phyloP scores from a whole-genome alignment of 2,888 invertebrate species.

The Diogma glabrata region DNA sequence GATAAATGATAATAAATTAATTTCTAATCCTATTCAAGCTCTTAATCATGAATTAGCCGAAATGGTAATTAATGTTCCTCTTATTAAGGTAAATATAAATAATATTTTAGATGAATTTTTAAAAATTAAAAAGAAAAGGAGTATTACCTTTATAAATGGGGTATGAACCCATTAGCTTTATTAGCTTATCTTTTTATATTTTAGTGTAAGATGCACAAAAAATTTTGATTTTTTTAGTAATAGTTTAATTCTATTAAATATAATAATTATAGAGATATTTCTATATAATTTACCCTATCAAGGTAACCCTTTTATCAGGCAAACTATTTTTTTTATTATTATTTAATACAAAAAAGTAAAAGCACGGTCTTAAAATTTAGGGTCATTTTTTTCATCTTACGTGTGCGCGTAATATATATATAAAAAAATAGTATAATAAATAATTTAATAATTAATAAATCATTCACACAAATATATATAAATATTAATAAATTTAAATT shows the following conservation, averaged over 20 bases:
- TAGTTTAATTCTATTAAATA: not conserved
- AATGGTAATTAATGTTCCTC: conserved; percentile 40
- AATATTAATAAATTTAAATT: too few species aligned
- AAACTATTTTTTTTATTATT: too few species aligned
- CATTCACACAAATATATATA: too few species aligned
- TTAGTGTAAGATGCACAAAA: not conserved
- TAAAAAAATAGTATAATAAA: too few species aligned
- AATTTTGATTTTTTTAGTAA: not conserved
- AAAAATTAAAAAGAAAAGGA: conserved; percentile 43
- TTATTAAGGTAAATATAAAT: conserved; percentile 41
- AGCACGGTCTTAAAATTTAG: too few species aligned
- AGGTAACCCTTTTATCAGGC: too few species aligned
- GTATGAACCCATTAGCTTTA: not conserved
- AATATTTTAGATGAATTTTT: too few species aligned
- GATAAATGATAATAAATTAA: too few species aligned
- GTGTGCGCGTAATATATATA: too few species aligned
- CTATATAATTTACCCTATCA: conserved; percentile 47
- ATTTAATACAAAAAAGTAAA: too few species aligned
- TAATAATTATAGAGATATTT: not conserved
- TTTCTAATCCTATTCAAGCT: not conserved
- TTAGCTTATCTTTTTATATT: not conserved
- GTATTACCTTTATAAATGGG: not conserved
- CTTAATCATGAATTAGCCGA: conserved; percentile 34
- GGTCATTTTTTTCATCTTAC: too few species aligned
- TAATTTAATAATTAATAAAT: too few species aligned